Evolutionary conservation across 2,888 invertebrate species (phyloP).

Genomic region (Hymenopus coronatus): DNA sequence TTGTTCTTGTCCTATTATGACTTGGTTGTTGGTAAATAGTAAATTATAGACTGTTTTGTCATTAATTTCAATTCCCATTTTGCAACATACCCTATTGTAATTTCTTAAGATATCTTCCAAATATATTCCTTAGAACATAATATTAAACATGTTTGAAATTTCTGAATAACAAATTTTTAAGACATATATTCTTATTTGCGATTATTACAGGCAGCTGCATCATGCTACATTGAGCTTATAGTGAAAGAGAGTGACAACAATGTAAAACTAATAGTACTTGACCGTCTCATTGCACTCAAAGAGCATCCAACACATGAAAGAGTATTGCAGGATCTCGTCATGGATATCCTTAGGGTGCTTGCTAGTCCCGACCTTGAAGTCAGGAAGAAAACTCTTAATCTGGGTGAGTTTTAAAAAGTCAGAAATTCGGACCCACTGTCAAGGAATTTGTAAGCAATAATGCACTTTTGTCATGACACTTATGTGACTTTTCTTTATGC

Average conservation of each 20-base stretch:
- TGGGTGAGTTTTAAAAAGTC: constrained; percentile 49
- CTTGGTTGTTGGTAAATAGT: too few species aligned
- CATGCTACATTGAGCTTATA: constrained; percentile 96
- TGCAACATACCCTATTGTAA: too few species aligned
- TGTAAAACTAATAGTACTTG: constrained; percentile 96
- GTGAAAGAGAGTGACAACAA: constrained; percentile 99
- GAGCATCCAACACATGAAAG: constrained; percentile 81
- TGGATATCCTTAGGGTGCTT: constrained; percentile 95
- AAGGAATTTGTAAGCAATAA: too few species aligned
- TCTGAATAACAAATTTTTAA: too few species aligned
- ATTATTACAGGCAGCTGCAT: constrained; percentile 76
- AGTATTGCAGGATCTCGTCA: constrained; percentile 82
- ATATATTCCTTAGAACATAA: too few species aligned
- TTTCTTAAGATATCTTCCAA: too few species aligned
- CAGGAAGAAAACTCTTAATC: constrained; percentile 75
- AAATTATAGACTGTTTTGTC: too few species aligned
- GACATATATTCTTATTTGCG: constrained; percentile 7
- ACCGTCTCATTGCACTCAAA: constrained; percentile 83
- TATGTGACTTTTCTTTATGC: constrained; percentile 37
- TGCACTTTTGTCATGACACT: neutral
- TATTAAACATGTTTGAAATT: too few species aligned
- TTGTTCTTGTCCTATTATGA: too few species aligned
- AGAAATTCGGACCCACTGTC: too few species aligned
- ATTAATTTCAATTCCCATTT: too few species aligned
- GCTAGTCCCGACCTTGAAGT: constrained; percentile 94